Percentiles rank a stretch among this genome's conserved stretches.
Evolutionary conservation across 2,113 vertebrate genomes (phyloP).

Genomic region (Anarhynchus alexandrinus): DNA sequence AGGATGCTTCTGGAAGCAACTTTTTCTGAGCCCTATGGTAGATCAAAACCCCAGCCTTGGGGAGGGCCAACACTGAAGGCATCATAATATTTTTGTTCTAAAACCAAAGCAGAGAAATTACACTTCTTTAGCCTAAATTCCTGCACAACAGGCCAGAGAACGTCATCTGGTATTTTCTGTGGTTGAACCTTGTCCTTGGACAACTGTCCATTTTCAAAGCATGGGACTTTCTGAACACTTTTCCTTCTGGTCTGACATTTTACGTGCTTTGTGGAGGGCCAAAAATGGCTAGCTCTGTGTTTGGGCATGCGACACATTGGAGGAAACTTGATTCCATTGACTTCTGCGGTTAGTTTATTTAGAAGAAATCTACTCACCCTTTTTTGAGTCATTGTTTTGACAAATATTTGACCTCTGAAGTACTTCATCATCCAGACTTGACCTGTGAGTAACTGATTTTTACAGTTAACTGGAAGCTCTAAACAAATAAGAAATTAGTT

Average conservation of each 20-base stretch:
- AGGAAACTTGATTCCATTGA: slow-evolving; percentile 7
- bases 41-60: not conserved
- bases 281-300: not conserved
- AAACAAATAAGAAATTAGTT: not conserved
- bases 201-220: not conserved
- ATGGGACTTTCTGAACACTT: not conserved
- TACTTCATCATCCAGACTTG: not conserved
- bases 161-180: slow-evolving; percentile 14
- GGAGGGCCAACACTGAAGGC: not conserved
- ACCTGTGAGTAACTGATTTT: not conserved
- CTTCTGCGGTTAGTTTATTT: not conserved
- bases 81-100: not conserved
- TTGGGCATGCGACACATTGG: not conserved
- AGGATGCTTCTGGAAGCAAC: not conserved
- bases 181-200: slow-evolving; percentile 15
- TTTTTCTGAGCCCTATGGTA: not conserved
- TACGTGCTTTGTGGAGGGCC: not conserved
- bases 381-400: not conserved
- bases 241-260: slow-evolving; percentile 21
- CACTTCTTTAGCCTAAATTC: not conserved
- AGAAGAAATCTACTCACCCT: not conserved
- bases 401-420: slow-evolving; percentile 38
- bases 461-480: not conserved
- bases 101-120: slow-evolving; percentile 1
- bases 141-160: not conserved